Conservation (phyloP, 2,113 vertebrate genomes). For the Microtus richardsoni region DNA sequence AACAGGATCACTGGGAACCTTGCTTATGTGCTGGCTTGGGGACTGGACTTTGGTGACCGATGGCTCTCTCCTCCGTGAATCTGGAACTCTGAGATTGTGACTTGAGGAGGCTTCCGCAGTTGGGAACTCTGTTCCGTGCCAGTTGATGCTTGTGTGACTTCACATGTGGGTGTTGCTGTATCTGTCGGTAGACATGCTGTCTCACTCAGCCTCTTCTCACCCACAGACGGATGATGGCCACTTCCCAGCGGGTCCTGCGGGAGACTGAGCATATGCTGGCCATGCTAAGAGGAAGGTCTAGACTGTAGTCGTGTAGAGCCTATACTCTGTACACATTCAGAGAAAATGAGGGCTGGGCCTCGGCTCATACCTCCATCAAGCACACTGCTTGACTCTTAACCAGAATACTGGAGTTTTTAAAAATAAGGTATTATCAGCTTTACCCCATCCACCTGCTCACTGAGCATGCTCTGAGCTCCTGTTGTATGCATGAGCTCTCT, state of each 20-base stretch:
- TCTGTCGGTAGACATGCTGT: not conserved
- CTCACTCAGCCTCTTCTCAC: not conserved
- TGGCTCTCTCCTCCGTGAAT: accelerated
- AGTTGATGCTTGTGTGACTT: not conserved
- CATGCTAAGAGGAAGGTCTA: accelerated
- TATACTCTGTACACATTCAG: not conserved
- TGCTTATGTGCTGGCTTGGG: too few species aligned
- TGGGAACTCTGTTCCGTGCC: accelerated
- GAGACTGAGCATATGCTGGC: not conserved
- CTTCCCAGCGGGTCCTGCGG: accelerated
- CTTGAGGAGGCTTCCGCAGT: too few species aligned
- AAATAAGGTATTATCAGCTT: not conserved
- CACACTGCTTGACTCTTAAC: not conserved
- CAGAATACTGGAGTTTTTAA: not conserved
- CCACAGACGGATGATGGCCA: not conserved
- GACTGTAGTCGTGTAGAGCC: accelerated
- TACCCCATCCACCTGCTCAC: not conserved
- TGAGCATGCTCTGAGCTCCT: not conserved
- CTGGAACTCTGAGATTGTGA: not conserved
- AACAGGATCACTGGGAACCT: not conserved
- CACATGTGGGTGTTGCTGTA: accelerated
- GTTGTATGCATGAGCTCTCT: accelerated
- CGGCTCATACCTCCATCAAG: not conserved
- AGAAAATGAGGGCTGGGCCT: not conserved
- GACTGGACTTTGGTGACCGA: not conserved